phyloP scores from a whole-genome alignment of 2,113 vertebrate species.

The Myrmecobius fasciatus region DNA sequence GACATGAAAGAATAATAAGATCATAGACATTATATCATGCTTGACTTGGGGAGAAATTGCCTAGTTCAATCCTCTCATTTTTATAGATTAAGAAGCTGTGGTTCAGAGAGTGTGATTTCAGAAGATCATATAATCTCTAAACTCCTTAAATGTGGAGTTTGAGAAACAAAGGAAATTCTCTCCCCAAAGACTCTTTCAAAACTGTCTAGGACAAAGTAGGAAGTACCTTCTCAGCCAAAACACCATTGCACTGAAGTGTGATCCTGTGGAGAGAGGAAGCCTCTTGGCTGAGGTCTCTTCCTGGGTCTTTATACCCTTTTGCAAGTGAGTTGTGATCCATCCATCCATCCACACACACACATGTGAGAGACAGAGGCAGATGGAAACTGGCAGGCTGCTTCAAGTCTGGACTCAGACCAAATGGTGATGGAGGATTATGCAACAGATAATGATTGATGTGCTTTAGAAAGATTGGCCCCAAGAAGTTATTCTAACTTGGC shows the following conservation, averaged over 20 bases:
- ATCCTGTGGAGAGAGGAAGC: neutral
- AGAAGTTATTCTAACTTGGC: neutral
- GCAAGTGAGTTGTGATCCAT: neutral
- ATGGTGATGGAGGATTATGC: neutral
- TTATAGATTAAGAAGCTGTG: neutral
- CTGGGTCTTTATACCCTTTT: neutral
- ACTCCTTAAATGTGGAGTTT: neutral
- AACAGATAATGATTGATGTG: neutral
- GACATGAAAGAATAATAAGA: neutral
- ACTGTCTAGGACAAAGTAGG: neutral
- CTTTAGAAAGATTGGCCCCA: neutral
- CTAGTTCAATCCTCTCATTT: neutral
- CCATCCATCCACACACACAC: rapidly evolving
- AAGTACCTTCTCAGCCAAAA: neutral
- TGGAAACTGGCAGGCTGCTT: neutral
- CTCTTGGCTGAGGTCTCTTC: neutral
- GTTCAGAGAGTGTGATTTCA: neutral
- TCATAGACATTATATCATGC: neutral
- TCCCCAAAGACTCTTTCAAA: neutral
- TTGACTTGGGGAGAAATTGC: neutral
- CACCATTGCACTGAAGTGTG: neutral
- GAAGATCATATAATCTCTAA: neutral
- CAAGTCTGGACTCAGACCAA: neutral
- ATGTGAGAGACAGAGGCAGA: rapidly evolving
- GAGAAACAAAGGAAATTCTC: neutral